Conservation (phyloP, 2,113 vertebrate species). For the Callionymus lyra region DNA sequence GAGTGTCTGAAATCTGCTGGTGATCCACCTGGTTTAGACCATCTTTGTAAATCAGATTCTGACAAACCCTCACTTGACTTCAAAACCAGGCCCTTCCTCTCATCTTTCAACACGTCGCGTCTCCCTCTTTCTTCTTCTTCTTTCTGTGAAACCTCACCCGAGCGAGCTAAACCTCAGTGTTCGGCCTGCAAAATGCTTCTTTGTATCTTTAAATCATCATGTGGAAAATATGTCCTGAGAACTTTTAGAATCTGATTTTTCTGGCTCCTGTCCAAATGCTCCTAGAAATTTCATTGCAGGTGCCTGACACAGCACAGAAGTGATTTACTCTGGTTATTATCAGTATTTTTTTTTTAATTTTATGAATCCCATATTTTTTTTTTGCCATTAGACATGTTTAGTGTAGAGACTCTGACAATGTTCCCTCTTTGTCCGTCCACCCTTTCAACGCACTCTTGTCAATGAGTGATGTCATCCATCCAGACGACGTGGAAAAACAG, state of each 20-base stretch:
- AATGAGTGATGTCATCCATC: slow-evolving; percentile 7
- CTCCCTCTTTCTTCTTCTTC: slow-evolving; percentile 19
- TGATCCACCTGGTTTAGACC: slow-evolving; percentile 7
- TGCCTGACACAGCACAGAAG: no score
- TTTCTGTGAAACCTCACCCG: slow-evolving; percentile 24
- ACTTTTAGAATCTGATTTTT: slow-evolving; percentile 16
- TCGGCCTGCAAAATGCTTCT: slow-evolving; percentile 31
- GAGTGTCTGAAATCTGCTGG: background rate
- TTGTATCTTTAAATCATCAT: slow-evolving; percentile 9
- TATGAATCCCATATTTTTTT: no score
- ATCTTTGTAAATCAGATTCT: no score
- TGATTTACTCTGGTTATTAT: no score
- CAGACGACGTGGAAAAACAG: background rate
- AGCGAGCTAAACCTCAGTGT: slow-evolving; percentile 35
- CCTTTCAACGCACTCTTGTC: slow-evolving; percentile 1
- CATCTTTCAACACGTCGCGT: slow-evolving; percentile 31
- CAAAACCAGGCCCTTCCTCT: slow-evolving; percentile 27
- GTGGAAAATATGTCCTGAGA: slow-evolving; percentile 23
- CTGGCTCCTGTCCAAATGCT: background rate
- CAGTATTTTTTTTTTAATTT: background rate
- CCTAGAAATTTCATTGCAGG: no score
- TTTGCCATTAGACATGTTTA: slow-evolving; percentile 1
- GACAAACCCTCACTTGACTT: slow-evolving; percentile 3
- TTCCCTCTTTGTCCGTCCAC: background rate
- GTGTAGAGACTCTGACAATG: background rate